Base-by-base conservation (phyloP, 30 jellyfish, hydroid and myxozoan genomes). In the Nemopilema nomurai region DNA sequence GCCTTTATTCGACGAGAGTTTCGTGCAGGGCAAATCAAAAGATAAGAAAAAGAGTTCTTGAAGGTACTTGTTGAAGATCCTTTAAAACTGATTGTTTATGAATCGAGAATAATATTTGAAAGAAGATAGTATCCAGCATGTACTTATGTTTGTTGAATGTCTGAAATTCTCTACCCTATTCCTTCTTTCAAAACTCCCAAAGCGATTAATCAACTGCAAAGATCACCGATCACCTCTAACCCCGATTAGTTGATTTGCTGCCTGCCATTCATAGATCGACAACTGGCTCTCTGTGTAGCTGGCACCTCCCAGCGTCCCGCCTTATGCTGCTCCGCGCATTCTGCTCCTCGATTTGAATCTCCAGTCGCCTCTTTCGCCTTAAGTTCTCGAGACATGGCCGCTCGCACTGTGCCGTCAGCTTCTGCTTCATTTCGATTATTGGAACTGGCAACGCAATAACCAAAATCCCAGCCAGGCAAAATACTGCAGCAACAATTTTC, bases 361-460 rank as follows among this genome's bases (percentile, higher is more conserved):
- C 16, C 9, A 73, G 69, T 41, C 69, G 25, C 68, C 51, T 73
- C 21, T 73, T 62, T 8, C 78, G 68, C 26, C 82, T 80, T 4
- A 53, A 21, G 9, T 69, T 69, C 33, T 65, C 74, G 22, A 70
- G 52, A 52, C 74, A 31, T 29, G 87, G 87, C 8, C 80, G 31
- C 69, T 87, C 90, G 16, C 83, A 78, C 78, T 87, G 96, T 29
- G 86, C 85, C 0, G 96, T 53, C 28, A 88, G 71, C 77, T 79
- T 88, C 77, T 88, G 90, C 30, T 79, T 79, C 96, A 88, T 88
- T 68, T 88, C 90, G 17, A 88, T 88, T 29, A 88, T 79, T 1
- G 96, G 96, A 53, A 88, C 96, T 23, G 96, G 96, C 65, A 88
- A 67, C 8, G 96, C 96, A 23, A 88, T 88, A 17, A 88, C 89